Evolutionary conservation across 2,113 vertebrate genomes (phyloP).

Genomic region (Myotis brandtii): DNA sequence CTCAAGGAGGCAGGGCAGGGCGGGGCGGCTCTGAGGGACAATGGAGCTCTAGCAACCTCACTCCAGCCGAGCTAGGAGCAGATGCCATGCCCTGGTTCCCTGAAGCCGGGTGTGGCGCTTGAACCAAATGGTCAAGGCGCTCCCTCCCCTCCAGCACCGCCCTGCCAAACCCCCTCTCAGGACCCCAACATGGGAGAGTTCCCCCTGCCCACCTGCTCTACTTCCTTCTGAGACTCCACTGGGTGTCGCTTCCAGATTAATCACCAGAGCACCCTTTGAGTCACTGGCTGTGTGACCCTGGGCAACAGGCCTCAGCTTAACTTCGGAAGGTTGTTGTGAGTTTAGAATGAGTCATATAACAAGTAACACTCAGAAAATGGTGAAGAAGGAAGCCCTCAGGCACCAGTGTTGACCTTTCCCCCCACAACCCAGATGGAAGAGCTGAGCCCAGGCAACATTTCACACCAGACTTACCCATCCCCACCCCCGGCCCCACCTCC

Average conservation of each 20-base stretch:
- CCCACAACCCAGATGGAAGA: neutral
- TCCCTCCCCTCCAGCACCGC: neutral
- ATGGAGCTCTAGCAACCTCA: neutral
- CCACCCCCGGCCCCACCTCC: neutral
- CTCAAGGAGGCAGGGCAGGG: neutral
- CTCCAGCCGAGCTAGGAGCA: neutral
- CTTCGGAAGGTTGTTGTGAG: neutral
- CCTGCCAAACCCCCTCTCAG: neutral
- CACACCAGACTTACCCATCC: no score
- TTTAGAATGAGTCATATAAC: neutral
- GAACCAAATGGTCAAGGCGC: neutral
- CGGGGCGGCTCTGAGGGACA: neutral
- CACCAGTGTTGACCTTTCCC: neutral
- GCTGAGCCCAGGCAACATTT: neutral
- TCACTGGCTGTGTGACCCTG: neutral
- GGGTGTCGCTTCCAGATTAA: neutral
- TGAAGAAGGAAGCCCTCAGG: neutral
- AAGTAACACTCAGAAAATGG: neutral
- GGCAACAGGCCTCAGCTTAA: neutral
- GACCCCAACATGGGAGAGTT: neutral
- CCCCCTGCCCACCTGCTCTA: neutral
- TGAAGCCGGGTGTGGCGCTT: neutral
- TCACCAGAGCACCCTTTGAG: neutral
- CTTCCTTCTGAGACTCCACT: neutral
- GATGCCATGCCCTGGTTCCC: neutral